Conservation (phyloP, 2,797 vertebrate species). For the Gadopsis marmoratus region DNA sequence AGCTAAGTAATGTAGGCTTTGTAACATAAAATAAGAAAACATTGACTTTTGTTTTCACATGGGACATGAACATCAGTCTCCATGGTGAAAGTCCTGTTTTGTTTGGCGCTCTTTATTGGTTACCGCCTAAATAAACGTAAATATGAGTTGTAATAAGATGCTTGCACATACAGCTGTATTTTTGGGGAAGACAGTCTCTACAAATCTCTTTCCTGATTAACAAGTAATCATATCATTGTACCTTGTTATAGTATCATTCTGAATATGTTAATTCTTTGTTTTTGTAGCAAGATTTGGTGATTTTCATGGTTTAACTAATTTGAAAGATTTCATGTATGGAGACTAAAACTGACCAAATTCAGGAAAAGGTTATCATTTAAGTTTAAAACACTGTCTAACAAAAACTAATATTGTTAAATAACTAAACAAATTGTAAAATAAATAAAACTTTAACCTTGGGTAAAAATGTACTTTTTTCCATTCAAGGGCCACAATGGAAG, state of each 20-base stretch:
- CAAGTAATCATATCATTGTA: not conserved
- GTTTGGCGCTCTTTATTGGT: too few species aligned
- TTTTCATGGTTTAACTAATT: not conserved
- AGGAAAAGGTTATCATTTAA: not conserved
- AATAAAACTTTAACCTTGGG: not conserved
- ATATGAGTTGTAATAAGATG: too few species aligned
- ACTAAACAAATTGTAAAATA: not conserved
- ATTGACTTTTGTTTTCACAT: too few species aligned
- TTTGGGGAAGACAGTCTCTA: too few species aligned
- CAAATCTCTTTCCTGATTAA: constrained; percentile 4
- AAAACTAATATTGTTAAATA: not conserved
- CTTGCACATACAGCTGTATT: too few species aligned
- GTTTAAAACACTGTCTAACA: not conserved
- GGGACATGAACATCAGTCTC: too few species aligned
- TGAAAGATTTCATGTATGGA: not conserved
- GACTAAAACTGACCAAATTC: not conserved
- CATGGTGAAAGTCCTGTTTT: too few species aligned
- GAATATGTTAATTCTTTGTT: not conserved
- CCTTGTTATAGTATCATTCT: not conserved
- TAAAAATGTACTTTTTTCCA: not conserved
- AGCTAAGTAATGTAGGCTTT: too few species aligned
- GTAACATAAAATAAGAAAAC: too few species aligned
- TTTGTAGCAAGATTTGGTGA: not conserved
- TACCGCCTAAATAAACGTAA: too few species aligned
- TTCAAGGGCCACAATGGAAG: too few species aligned